These are phyloP conservation scores for Siniperca scherzeri DNA, from an alignment of 2,797 vertebrate genomes.

Conservation along the genomic window DNA sequence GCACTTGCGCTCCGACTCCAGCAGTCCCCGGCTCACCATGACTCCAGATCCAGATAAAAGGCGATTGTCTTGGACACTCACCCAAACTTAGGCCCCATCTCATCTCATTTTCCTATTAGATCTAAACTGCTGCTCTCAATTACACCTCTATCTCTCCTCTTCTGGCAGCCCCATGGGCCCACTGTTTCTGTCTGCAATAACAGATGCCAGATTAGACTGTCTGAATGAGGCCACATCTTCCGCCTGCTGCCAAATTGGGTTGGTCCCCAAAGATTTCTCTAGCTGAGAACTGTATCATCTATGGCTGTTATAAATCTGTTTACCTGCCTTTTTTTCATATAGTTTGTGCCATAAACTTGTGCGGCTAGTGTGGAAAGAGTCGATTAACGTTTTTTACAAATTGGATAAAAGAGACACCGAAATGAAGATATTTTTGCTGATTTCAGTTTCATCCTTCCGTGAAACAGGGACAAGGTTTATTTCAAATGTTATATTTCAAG, in stretches of 20 bases:
- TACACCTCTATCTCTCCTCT: slow-evolving; percentile 70
- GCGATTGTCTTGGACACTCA: slow-evolving; percentile 69
- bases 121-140: slow-evolving; percentile 83
- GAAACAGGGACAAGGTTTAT: neutral
- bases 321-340: slow-evolving; percentile 48
- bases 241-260: slow-evolving; percentile 76
- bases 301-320: slow-evolving; percentile 67
- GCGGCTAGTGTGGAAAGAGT: slow-evolving; percentile 22
- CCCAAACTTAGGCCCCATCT: slow-evolving; percentile 74
- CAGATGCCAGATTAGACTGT: slow-evolving; percentile 83
- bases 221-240: slow-evolving; percentile 78
- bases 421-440: slow-evolving; percentile 34
- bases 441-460: slow-evolving; percentile 19
- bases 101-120: slow-evolving; percentile 85
- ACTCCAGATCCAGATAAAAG: slow-evolving; percentile 64
- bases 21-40: slow-evolving; percentile 33
- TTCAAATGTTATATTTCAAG: slow-evolving; percentile 1
- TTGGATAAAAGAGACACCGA: slow-evolving; percentile 7
- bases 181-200: slow-evolving; percentile 81
- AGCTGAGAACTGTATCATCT: slow-evolving; percentile 65
- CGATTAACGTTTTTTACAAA: slow-evolving; percentile 24
- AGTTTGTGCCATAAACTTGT: slow-evolving; percentile 46
- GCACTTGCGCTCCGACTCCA: neutral
- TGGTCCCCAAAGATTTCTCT: slow-evolving; percentile 67
- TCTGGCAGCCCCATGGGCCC: slow-evolving; percentile 65